Base-by-base conservation (phyloP, 2,113 vertebrate species). In the Hyperoodon ampullatus region DNA sequence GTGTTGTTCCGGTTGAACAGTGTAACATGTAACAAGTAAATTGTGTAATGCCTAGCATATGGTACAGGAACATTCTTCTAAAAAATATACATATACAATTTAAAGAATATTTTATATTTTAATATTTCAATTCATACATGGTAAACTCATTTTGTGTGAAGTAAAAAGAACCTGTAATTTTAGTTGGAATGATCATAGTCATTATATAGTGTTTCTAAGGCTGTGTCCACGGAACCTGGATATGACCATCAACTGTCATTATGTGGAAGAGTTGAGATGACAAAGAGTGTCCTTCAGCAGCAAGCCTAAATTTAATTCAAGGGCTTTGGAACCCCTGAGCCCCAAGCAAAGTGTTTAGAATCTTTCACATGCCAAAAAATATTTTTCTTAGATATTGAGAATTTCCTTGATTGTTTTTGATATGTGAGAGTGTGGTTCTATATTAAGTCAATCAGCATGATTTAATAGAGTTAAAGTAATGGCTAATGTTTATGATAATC, bases 241-340 rank as follows among this genome's bases (percentile, higher is more conserved):
- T 55, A 19, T 9, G 30, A 3, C 3, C 12, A 19, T 35, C 42
- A 33, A 28, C 1, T 90, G 16, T 47, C 14, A 23, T 44, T 18
- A 9, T 18, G 10, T 82, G 13, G 5, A 39, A 80, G 9, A 30
- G 4, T 21, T 39, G 75, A 68, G 19, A 66, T n/a, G 6, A 1
- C 24, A 26, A 60, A 30, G 8, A 82, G 0, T 30, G 3, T 2
- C 24, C 68, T 24, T n/a, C 0, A 47, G 30, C 14, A 9, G 6
- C 12, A 70, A 50, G 1, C 7, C 3, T 72, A 63, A 65, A 90
- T 9, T 39, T 47, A 61, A 71, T 53, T 80, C 28, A 63, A n/a
- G 1, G 10, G 1, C 15, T 90, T 18, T 28, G 28, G 12, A 58
- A 91, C 1, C 2, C 13, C 3, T 78, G n/a, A 14, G 7, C 2